Conservation (phyloP, 2,888 invertebrate species). For the Cosmopolites sordidus region DNA sequence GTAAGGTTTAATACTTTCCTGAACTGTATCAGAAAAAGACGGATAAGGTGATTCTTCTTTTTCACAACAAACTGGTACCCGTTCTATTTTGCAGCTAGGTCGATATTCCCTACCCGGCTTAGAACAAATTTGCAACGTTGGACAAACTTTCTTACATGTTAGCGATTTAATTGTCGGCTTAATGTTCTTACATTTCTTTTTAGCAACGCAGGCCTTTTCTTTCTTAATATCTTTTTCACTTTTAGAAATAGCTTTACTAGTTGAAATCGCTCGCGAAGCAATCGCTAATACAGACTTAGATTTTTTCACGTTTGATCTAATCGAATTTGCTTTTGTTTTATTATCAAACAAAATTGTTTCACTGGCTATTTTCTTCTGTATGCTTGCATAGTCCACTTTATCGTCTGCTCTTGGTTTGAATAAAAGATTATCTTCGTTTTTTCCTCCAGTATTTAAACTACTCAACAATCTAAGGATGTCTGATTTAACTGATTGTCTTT, state of each 20-base stretch:
- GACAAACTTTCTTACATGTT: constrained; percentile 16
- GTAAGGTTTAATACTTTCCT: constrained; percentile 18
- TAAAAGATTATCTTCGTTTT: constrained; percentile 1
- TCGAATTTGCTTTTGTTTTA: constrained; percentile 1
- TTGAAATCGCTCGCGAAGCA: constrained; percentile 21
- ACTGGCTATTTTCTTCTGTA: constrained; percentile 15
- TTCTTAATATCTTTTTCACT: constrained; percentile 14
- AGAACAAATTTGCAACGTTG: neutral
- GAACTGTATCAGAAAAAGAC: constrained; percentile 33
- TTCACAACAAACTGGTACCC: constrained; percentile 28
- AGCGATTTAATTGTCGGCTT: constrained; percentile 11
- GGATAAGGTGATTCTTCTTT: constrained; percentile 36
- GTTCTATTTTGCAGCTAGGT: constrained; percentile 1
- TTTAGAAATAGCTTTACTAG: constrained; percentile 3
- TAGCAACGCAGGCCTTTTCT: constrained; percentile 7
- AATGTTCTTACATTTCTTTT: constrained; percentile 16
- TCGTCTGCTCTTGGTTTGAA: constrained; percentile 13
- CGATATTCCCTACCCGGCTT: constrained; percentile 1
- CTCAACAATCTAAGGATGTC: neutral
- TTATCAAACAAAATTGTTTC: constrained; percentile 1
- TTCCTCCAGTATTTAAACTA: neutral
- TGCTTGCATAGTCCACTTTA: constrained; percentile 8
- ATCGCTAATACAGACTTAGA: constrained; percentile 7
- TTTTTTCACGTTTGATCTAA: neutral
- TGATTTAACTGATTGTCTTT: neutral